Evolutionary conservation across 1,140 invertebrate genomes (phyloP), one percentile per base, ranked within the genome.

Genomic region (Leptinotarsa lineolata): DNA sequence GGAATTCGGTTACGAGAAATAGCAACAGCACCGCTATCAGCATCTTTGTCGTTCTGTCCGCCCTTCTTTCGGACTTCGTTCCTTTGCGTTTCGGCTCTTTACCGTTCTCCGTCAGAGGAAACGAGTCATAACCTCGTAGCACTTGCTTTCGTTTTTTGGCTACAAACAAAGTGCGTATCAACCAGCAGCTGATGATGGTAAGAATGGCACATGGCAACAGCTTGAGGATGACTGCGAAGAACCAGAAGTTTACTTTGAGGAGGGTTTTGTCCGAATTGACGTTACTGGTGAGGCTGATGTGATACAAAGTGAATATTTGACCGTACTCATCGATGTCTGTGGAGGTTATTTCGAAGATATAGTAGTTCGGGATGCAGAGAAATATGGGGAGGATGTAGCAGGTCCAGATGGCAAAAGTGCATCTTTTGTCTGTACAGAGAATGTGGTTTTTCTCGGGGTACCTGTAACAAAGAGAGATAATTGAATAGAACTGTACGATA

Each of bases 41-140:
- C 92, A 98, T 96, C 73, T 91, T 90, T 0, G 96, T 97, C 0
- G 96, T 98, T 74, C 93, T 89, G 83, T 96, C 93, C 1, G 92
- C 91, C 73, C 92, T 85, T 68, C 90, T 89, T 78, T 92, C 91
- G 39, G 89, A 89, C 81, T 91, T 91, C 15, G 87, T 87, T 18
- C 88, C 85, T 60, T 75, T 77, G 72, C 75, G 76, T 63, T 77
- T 77, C 6, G 44, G 60, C 20, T 66, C 72, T 39, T 77, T 72
- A 8, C 71, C 68, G 30, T 78, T 83, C 1, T 83, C 58, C 20
- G 66, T 73, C 24, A 86, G 84, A 44, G 89, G 86, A 72, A 88
- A 88, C 6, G 85, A 82, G 78, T 86, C 89, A 81, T 91, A 89
- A n/a, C 87, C 88, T 75, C 90, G 88, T 13, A 93, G 83, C 39